Evolutionary conservation across 2,113 vertebrate species (phyloP), one percentile per base, ranked within the genome.

Genomic region (Halichoeres trimaculatus): DNA sequence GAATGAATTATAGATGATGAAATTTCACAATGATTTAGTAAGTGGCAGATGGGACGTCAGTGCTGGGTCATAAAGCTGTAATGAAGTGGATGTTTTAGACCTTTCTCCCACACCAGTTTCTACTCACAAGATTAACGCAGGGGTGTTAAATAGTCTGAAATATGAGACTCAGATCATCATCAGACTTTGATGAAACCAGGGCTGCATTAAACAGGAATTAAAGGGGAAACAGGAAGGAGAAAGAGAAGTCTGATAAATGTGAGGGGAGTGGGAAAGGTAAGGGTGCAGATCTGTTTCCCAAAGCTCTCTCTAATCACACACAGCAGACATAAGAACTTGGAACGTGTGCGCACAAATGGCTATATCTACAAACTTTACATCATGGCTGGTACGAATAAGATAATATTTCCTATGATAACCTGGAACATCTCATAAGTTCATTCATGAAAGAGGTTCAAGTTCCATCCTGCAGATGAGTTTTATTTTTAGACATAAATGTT

Each of bases 1-100:
- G 24, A 60, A 74, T 79, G 45, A 76, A 77, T 71, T 60, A 76
- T 79, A 67, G 24, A 76, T 67, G 10, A 16, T 51, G 43, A 26
- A 65, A 74, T 62, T 30, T 74, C 47, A 34, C 26, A 41, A 58
- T 72, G 69, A 83, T 70, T 74, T 26, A 70, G 58, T 61, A 68
- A 70, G 43, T 62, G 54, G 62, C 59, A 70, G 70, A 85, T 59
- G 47, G 75, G 63, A 30, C 59, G 34, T 14, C 7, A 43, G 47
- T 58, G 34, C 38, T 50, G 24, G 64, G 56, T 52, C 73, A 50
- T 70, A 57, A 74, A 57, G 73, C 73, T 67, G 65, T 78, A 70
- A 80, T 66, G 66, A 85, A 72, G 48, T 57, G 40, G 23, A 62
- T 17, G 55, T 67, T 68, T 64, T 17, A 69, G 74, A 64, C 51